Evolutionary conservation across 2,797 vertebrate species (phyloP), one percentile per base, ranked within the genome.

Genomic region (Dromococcyx pavoninus): DNA sequence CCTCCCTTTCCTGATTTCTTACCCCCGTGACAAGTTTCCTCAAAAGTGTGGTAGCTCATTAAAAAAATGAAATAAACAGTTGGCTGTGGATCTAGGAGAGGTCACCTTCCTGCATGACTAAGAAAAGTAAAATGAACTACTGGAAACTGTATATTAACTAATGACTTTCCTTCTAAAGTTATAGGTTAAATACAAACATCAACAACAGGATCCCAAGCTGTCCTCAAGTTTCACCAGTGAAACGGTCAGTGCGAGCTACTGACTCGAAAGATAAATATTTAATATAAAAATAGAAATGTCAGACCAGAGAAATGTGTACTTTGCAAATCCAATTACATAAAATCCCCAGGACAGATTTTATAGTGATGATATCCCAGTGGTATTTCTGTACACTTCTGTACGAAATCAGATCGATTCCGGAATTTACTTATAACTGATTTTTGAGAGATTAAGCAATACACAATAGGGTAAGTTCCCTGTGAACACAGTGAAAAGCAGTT

Each of bases 321-420:
- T 88, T 64, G n/a, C 64, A 82, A 93, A 96, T 86, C 80, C 86
- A 95, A 94, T 95, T 94, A 94, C 90, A 86, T 60, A 82, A 95
- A 94, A 70, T 51, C 89, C 73, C 78, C 41, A 35, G 67, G 88
- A 93, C 7, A 91, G 91, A 88, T 67, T 91, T 89, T 43, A 13
- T 9, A 88, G 86, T 27, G 61, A 89, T 88, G 66, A 66, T 62
- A 90, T 76, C 88, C 93, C 78, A 62, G 9, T 13, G 64, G 76
- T 48, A 57, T 75, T 87, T 62, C 81, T 86, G 60, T 50, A 43
- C 51, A 33, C 48, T 74, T 77, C 75, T 85, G 62, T 41, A 87
- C 76, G 81, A 86, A 86, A 91, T 88, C 86, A 71, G 89, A 96
- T 93, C 67, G 11, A 90, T 90, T 88, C 0, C 80, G 30, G 51